These are phyloP conservation scores for Semotilus atromaculatus DNA, from an alignment of 2,797 vertebrate genomes.

Conservation along the genomic window DNA sequence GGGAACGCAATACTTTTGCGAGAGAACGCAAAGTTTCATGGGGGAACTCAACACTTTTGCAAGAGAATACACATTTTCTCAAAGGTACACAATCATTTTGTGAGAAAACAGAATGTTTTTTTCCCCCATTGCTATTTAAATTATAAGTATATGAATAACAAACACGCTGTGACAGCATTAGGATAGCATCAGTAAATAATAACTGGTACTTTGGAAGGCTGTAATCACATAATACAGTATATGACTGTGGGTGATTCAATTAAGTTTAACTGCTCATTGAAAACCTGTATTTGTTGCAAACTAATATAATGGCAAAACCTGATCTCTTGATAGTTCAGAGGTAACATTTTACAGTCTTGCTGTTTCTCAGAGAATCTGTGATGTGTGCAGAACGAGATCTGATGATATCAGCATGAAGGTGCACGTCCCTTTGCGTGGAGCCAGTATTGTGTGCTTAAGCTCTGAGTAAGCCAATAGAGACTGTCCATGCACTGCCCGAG, in stretches of 20 bases:
- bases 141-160: not conserved
- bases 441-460: conserved; percentile 59
- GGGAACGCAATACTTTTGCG: no score
- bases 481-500: conserved; percentile 53
- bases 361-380: not conserved
- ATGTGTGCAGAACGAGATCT: conserved; percentile 11
- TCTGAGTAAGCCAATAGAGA: conserved; percentile 64
- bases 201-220: not conserved
- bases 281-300: not conserved
- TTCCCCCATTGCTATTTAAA: not conserved
- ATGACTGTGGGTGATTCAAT: no score
- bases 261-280: not conserved
- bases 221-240: not conserved
- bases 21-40: no score
- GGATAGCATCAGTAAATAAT: not conserved
- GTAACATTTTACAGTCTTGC: conserved; percentile 3
- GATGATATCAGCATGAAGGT: conserved; percentile 24
- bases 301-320: not conserved
- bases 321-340: not conserved
- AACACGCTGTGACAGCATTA: not conserved
- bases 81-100: not conserved
- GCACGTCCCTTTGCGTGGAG: not conserved
- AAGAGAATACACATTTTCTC: no score
- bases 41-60: no score
- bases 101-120: not conserved